These are phyloP conservation scores for Muscicapa striata DNA, from an alignment of 2,797 vertebrate genomes.

Conservation along the genomic window DNA sequence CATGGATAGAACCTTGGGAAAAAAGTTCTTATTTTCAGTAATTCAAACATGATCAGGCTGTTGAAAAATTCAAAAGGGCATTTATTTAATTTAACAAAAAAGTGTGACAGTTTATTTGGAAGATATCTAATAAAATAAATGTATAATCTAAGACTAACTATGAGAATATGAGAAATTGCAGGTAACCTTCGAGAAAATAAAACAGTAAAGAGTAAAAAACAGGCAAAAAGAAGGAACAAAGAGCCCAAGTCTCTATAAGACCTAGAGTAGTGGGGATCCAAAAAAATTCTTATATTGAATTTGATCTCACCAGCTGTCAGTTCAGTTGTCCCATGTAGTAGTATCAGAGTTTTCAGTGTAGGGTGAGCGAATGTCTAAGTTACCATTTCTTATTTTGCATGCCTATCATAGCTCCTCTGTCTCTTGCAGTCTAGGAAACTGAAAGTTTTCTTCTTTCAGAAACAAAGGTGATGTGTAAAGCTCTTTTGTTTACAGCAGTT, in stretches of 20 bases:
- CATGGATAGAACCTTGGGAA: not conserved
- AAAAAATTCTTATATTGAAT: not conserved
- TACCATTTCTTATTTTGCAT: not conserved
- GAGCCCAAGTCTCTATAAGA: not conserved
- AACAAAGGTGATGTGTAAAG: not conserved
- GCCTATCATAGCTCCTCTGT: not conserved
- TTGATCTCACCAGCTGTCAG: not conserved
- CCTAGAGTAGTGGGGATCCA: not conserved
- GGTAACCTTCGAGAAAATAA: not conserved
- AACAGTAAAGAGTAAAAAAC: not conserved
- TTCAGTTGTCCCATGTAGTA: not conserved
- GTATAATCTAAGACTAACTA: not conserved
- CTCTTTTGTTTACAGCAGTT: not conserved
- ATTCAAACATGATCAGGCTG: not conserved
- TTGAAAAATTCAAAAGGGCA: not conserved
- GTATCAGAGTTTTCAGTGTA: not conserved
- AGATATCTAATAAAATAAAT: not conserved
- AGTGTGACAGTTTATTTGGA: not conserved
- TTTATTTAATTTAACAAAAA: slow-evolving; percentile 4
- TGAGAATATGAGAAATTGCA: not conserved
- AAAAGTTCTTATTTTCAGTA: not conserved
- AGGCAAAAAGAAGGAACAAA: not conserved
- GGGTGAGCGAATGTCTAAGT: not conserved
- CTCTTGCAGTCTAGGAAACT: not conserved
- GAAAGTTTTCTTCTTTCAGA: not conserved